Evolutionary conservation across 2,888 invertebrate species (phyloP).

Genomic region (Microdon myrmicae): DNA sequence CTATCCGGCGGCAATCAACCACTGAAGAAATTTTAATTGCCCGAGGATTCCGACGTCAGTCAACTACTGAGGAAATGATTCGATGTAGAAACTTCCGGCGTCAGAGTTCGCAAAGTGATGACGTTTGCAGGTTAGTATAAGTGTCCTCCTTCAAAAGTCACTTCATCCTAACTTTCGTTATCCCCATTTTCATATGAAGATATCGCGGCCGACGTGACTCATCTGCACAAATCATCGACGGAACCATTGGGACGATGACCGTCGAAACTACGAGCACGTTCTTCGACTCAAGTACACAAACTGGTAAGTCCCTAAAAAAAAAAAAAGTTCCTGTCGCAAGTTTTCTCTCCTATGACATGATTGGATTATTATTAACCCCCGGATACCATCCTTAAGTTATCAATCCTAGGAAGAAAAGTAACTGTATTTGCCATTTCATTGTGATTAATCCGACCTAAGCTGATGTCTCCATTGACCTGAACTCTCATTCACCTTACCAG

Average conservation of each 20-base stretch:
- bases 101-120: conserved; percentile 90
- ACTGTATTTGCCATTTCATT: no score
- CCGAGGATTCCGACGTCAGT: conserved; percentile 87
- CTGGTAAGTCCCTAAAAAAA: conserved; percentile 79
- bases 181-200: conserved; percentile 52
- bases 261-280: conserved; percentile 92
- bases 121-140: conserved; percentile 68
- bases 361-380: no score
- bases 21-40: conserved; percentile 92
- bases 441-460: no score
- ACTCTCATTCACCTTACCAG: no score
- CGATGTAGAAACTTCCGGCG: conserved; percentile 90
- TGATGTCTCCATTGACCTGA: no score
- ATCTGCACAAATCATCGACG: conserved; percentile 89
- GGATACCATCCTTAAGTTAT: no score
- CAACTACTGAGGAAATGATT: conserved; percentile 93
- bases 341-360: background rate
- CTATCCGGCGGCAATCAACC: conserved; percentile 86
- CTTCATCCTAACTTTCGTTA: background rate
- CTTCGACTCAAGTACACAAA: conserved; percentile 92
- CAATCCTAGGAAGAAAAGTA: no score
- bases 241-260: conserved; percentile 91
- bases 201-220: conserved; percentile 74
- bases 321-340: background rate
- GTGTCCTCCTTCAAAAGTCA: background rate